A percentile compares a stretch with the other conserved stretches of the same genome.
These are phyloP conservation scores for Drosophila austrosaltans DNA, from an alignment of 2,888 invertebrate species.

Conservation along the genomic window DNA sequence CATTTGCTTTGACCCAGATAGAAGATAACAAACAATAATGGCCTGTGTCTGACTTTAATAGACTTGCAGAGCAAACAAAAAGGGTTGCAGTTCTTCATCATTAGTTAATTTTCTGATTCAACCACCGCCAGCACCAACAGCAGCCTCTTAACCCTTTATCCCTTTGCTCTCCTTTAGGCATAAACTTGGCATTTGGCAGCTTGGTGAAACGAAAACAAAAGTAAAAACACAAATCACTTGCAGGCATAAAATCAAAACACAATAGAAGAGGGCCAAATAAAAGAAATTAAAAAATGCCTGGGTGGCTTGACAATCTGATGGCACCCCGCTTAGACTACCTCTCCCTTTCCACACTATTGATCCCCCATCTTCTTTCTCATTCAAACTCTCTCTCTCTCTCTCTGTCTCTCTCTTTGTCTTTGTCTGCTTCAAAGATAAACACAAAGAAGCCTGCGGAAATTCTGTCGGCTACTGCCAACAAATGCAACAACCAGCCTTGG, in stretches of 20 bases:
- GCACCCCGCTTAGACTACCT: neutral
- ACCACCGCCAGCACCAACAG: conserved; percentile 10
- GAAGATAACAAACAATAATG: conserved; percentile 40
- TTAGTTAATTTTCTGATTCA: conserved; percentile 66
- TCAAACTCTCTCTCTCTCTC: neutral
- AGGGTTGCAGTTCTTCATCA: conserved; percentile 60
- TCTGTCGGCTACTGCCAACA: conserved; percentile 56
- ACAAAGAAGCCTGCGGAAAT: conserved; percentile 50
- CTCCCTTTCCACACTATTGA: neutral
- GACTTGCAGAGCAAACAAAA: neutral
- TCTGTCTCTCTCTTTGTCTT: conserved; percentile 1
- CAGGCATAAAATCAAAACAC: conserved; percentile 46
- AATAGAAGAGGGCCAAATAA: conserved; percentile 57
- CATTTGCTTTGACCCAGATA: conserved; percentile 34
- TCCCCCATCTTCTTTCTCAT: neutral
- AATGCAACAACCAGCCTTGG: conserved; percentile 38
- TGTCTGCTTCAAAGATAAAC: conserved; percentile 43
- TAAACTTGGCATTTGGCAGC: conserved; percentile 70
- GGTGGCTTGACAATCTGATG: conserved; percentile 30
- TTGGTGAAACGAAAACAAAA: conserved; percentile 63
- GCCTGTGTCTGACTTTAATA: conserved; percentile 16
- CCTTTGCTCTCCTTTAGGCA: conserved; percentile 57
- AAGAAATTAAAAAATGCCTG: conserved; percentile 73
- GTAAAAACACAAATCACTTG: conserved; percentile 69
- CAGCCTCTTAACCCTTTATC: conserved; percentile 8